Conservation (phyloP, 2,113 vertebrate genomes). For the Xiphophorus maculatus region DNA sequence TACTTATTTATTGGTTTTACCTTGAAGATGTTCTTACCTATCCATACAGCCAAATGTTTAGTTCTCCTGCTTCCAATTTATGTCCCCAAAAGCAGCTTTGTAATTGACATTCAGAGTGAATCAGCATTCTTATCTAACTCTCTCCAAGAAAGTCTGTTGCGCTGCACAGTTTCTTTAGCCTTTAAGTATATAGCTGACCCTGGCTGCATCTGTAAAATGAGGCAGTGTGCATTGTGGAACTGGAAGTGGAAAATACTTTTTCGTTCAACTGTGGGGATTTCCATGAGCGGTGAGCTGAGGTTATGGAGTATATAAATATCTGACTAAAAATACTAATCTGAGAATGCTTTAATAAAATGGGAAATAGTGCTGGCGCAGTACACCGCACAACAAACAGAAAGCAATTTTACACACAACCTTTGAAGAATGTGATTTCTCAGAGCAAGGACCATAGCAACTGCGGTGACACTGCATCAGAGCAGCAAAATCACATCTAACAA, state of each 20-base stretch:
- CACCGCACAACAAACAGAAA: conserved; percentile 7
- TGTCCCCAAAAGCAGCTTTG: conserved; percentile 6
- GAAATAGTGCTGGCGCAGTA: conserved; percentile 13
- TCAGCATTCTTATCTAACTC: not conserved
- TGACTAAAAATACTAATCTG: conserved; percentile 16
- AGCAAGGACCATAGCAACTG: conserved; percentile 20
- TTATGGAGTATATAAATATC: conserved; percentile 10
- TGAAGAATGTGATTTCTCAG: conserved; percentile 27
- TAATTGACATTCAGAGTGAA: conserved; percentile 8
- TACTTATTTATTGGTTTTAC: not conserved
- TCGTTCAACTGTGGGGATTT: conserved; percentile 10
- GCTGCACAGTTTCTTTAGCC: conserved; percentile 8
- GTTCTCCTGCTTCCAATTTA: conserved; percentile 5
- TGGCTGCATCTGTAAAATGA: conserved; percentile 10
- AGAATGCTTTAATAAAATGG: conserved; percentile 22
- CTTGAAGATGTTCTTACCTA: not conserved
- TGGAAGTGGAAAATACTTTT: conserved; percentile 8
- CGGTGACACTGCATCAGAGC: conserved; percentile 27
- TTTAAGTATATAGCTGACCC: conserved; percentile 29
- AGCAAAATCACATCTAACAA: conserved; percentile 26
- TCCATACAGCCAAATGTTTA: not conserved
- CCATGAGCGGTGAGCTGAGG: not conserved
- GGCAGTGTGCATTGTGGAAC: conserved; percentile 1
- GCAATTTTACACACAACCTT: conserved; percentile 15
- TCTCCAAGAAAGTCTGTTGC: conserved; percentile 4